Evolutionary conservation across 2,888 invertebrate genomes (phyloP).

Genomic region (Caenorhabditis sinica): DNA sequence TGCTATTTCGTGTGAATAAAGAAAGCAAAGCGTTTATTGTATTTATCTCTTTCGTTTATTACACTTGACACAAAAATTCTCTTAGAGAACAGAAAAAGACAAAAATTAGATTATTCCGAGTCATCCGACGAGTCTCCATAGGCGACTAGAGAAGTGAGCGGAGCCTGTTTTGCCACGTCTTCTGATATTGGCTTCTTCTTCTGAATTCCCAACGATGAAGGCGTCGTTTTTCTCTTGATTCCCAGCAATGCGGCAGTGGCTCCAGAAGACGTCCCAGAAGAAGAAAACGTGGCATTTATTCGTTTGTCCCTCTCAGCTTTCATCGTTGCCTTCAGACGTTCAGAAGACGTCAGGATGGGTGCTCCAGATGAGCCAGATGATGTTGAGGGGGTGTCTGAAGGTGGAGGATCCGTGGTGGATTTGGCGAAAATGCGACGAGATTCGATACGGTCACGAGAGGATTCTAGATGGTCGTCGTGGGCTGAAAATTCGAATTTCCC

Average conservation of each 20-base stretch:
- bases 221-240: constrained; percentile 33
- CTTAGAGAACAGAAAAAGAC: neutral
- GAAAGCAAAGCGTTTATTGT: too few species aligned
- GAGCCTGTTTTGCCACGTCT: neutral
- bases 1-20: too few species aligned
- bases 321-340: constrained; percentile 63
- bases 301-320: constrained; percentile 61
- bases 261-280: neutral
- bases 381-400: constrained; percentile 27
- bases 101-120: constrained; percentile 42
- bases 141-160: constrained; percentile 39
- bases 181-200: constrained; percentile 39
- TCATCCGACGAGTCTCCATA: constrained; percentile 61
- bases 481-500: constrained; percentile 57
- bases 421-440: constrained; percentile 66
- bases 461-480: constrained; percentile 68
- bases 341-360: constrained; percentile 35
- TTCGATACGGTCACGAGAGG: constrained; percentile 66
- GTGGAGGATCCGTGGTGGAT: neutral
- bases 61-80: neutral
- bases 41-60: too few species aligned
- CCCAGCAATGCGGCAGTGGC: neutral
- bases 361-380: constrained; percentile 47
- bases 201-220: constrained; percentile 32
- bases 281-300: constrained; percentile 59